phyloP scores from a whole-genome alignment of 1,140 invertebrate genomes.

The Drosophila bifasciata region DNA sequence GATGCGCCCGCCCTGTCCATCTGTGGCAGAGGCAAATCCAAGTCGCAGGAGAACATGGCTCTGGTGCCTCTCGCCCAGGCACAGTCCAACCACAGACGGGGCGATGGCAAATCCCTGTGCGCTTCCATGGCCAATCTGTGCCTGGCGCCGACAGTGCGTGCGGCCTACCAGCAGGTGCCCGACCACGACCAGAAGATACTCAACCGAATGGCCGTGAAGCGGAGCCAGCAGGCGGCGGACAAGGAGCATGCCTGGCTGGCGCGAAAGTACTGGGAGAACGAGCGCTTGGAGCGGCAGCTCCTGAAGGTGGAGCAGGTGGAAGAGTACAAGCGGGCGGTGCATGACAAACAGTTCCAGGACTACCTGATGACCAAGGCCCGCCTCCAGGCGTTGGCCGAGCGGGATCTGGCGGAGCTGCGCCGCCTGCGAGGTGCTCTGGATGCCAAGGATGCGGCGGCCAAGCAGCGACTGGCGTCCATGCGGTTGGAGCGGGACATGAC shows the following conservation, averaged over 20 bases:
- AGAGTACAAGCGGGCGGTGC: conserved; percentile 75
- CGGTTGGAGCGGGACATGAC: conserved; percentile 66
- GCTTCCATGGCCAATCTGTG: conserved; percentile 79
- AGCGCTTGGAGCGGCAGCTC: conserved; percentile 73
- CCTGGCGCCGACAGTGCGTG: conserved; percentile 66
- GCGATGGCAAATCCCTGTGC: conserved; percentile 42
- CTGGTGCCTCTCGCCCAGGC: conserved; percentile 18
- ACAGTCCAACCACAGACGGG: neutral
- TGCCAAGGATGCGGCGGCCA: conserved; percentile 67
- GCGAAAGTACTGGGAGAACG: conserved; percentile 82
- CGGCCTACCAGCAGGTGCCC: conserved; percentile 71
- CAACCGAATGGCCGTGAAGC: conserved; percentile 80
- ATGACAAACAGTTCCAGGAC: conserved; percentile 81
- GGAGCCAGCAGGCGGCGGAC: conserved; percentile 66
- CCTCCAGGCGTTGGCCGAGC: conserved; percentile 67
- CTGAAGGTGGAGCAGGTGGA: conserved; percentile 77
- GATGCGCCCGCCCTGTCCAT: conserved; percentile 47
- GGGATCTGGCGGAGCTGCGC: conserved; percentile 67
- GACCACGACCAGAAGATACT: conserved; percentile 80
- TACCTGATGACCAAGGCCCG: conserved; percentile 73
- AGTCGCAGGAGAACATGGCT: conserved; percentile 64
- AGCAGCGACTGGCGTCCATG: conserved; percentile 58
- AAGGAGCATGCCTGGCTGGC: conserved; percentile 83
- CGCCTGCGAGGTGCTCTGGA: conserved; percentile 62
- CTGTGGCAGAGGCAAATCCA: conserved; percentile 51